Evolutionary conservation across 2,888 invertebrate species (phyloP).

Genomic region (Cephalotes varians): DNA sequence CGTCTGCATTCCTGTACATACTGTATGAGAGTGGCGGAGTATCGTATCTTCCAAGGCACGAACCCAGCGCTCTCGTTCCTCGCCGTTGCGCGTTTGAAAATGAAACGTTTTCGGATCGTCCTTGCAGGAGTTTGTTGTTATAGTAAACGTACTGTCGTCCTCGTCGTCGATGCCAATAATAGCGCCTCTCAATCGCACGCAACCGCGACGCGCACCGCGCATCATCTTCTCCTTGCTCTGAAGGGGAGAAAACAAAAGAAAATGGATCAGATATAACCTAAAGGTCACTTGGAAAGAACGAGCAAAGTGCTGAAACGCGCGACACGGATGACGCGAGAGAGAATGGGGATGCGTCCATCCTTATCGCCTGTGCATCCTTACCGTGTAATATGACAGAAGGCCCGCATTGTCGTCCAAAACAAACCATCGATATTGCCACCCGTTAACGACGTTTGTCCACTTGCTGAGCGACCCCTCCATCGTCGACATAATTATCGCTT

Average conservation of each 20-base stretch:
- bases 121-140: constrained; percentile 88
- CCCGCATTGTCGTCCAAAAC: constrained; percentile 99
- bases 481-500: constrained; percentile 85
- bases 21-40: constrained; percentile 91
- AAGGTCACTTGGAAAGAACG: background rate
- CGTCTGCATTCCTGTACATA: constrained; percentile 75
- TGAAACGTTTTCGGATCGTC: constrained; percentile 99
- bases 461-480: constrained; percentile 98
- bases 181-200: constrained; percentile 98
- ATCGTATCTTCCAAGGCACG: constrained; percentile 98
- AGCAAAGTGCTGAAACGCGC: background rate
- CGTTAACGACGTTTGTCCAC: constrained; percentile 99
- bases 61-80: constrained; percentile 98
- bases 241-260: constrained; percentile 79
- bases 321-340: background rate
- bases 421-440: constrained; percentile 99
- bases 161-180: constrained; percentile 99
- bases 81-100: constrained; percentile 98
- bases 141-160: constrained; percentile 99
- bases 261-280: background rate
- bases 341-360: background rate
- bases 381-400: constrained; percentile 98
- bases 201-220: constrained; percentile 97
- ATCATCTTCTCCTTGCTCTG: constrained; percentile 99
- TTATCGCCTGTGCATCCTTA: too few species aligned